Evolutionary conservation across 2,797 vertebrate species (phyloP).

Genomic region (Zenarchopterus dispar): DNA sequence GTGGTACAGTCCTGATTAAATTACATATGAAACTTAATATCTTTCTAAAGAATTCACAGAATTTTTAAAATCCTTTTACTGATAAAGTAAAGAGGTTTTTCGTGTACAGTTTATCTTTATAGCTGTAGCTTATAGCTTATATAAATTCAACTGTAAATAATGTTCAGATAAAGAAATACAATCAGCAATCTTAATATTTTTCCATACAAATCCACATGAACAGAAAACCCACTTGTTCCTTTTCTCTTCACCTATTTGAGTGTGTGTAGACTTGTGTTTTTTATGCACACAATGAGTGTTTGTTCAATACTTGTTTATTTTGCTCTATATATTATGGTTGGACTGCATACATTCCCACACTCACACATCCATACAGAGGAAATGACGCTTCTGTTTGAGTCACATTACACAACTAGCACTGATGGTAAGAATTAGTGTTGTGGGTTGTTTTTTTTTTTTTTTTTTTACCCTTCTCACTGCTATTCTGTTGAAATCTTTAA

Average conservation of each 20-base stretch:
- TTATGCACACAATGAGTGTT: too few relatives aligned
- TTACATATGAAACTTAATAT: constrained; percentile 10
- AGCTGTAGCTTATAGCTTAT: neutral
- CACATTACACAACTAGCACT: constrained; percentile 63
- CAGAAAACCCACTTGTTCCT: neutral
- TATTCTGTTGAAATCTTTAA: constrained; percentile 76
- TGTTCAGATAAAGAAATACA: neutral
- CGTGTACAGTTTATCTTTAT: neutral
- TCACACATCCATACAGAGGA: constrained; percentile 11
- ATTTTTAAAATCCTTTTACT: constrained; percentile 9
- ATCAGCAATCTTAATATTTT: neutral
- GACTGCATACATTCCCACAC: neutral
- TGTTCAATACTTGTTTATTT: neutral
- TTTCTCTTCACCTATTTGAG: constrained; percentile 16
- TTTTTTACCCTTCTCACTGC: constrained; percentile 63
- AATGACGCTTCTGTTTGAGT: constrained; percentile 36
- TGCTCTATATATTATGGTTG: neutral
- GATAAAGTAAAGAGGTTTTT: constrained; percentile 1
- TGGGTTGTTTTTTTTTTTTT: constrained; percentile 32
- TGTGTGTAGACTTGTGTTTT: too few relatives aligned
- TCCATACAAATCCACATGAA: too few relatives aligned
- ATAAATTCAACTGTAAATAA: neutral
- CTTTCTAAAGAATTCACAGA: constrained; percentile 5
- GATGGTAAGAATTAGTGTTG: constrained; percentile 64
- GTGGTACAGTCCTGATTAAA: constrained; percentile 24